Evolutionary conservation across 1,140 invertebrate genomes (phyloP).

Genomic region (Aphelinus atriplicis): DNA sequence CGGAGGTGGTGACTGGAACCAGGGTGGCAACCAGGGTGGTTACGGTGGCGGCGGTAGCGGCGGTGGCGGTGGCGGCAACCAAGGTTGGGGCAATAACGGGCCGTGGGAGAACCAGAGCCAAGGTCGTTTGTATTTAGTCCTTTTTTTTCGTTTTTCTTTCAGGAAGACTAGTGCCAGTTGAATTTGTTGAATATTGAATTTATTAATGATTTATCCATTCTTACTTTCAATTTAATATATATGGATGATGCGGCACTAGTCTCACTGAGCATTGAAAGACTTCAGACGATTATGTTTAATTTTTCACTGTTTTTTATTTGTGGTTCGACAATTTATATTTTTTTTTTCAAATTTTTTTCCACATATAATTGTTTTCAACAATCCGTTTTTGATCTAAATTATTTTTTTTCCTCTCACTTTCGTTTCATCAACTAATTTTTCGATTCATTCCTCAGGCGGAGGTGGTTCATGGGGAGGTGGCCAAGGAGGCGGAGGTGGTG

Average conservation of each 20-base stretch:
- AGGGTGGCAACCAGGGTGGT: constrained; percentile 63
- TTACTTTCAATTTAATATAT: not conserved
- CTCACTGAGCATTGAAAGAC: too few relatives aligned
- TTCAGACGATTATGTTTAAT: too few relatives aligned
- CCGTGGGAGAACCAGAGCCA: constrained; percentile 66
- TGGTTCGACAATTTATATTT: too few relatives aligned
- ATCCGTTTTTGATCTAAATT: constrained; percentile 8
- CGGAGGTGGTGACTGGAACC: constrained; percentile 62
- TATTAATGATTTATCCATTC: too few relatives aligned
- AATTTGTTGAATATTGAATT: too few relatives aligned
- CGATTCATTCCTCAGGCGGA: not conserved
- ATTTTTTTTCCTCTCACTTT: not conserved
- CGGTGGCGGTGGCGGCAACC: constrained; percentile 65
- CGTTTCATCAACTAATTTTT: too few relatives aligned
- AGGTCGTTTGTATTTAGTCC: constrained; percentile 45
- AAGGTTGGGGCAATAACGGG: constrained; percentile 60
- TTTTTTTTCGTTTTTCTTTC: too few relatives aligned
- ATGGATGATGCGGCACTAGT: too few relatives aligned
- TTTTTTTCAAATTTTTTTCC: constrained; percentile 12
- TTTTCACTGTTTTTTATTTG: too few relatives aligned
- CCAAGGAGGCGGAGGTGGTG: constrained; percentile 58
- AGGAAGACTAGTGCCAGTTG: too few relatives aligned
- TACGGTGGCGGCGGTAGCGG: constrained; percentile 64
- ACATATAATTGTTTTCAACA: constrained; percentile 4
- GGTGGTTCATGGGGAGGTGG: constrained; percentile 42